phyloP scores from a whole-genome alignment of 2,888 invertebrate genomes.

The Phengaris arion region DNA sequence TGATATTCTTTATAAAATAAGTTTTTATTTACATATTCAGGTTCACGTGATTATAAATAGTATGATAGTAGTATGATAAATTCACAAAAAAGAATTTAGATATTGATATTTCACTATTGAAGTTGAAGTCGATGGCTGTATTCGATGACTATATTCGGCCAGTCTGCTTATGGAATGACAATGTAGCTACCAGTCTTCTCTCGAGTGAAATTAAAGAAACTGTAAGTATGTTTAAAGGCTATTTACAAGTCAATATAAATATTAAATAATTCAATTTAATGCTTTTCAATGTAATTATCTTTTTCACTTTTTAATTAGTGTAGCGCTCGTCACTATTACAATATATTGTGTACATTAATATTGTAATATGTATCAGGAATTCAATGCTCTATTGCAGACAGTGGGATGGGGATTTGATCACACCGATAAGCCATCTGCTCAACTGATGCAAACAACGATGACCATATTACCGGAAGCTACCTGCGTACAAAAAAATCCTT shows the following conservation, averaged over 20 bases:
- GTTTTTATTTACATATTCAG: conserved; percentile 39
- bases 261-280: too few relatives aligned
- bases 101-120: conserved; percentile 56
- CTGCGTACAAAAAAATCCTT: conserved; percentile 51
- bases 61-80: conserved; percentile 47
- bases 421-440: conserved; percentile 44
- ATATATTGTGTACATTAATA: too few relatives aligned
- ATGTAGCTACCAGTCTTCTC: conserved; percentile 44
- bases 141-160: conserved; percentile 57
- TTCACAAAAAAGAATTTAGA: conserved; percentile 41
- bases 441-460: conserved; percentile 47
- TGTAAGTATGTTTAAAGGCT: conserved; percentile 42
- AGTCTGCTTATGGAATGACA: conserved; percentile 54
- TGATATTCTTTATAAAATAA: too few relatives aligned
- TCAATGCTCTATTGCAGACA: background rate
- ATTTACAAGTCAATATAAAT: too few relatives aligned
- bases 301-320: too few relatives aligned
- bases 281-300: too few relatives aligned
- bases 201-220: conserved; percentile 45
- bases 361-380: too few relatives aligned
- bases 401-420: conserved; percentile 40
- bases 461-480: conserved; percentile 49
- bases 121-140: conserved; percentile 47
- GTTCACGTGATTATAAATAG: conserved; percentile 50
- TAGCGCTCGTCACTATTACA: too few relatives aligned